Percentiles rank a stretch among this genome's conserved stretches.
These are phyloP conservation scores for Apolygus lucorum DNA, from an alignment of 1,140 invertebrate species.

Conservation along the genomic window DNA sequence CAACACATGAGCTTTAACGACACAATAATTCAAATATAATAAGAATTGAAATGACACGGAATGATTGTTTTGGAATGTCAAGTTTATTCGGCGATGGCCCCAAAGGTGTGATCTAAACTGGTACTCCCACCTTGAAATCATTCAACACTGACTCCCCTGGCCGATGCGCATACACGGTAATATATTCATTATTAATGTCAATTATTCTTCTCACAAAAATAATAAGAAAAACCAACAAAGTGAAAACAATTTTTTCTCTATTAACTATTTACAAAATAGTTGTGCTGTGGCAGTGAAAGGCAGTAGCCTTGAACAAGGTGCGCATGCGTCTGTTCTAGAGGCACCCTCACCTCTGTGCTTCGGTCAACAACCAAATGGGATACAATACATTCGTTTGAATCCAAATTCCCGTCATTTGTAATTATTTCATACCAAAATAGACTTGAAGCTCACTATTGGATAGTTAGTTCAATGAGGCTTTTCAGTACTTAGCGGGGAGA, in stretches of 20 bases:
- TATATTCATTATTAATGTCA: neutral
- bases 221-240: neutral
- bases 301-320: constrained; percentile 26
- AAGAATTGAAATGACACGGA: too few species aligned
- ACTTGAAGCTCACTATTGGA: too few species aligned
- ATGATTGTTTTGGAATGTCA: too few species aligned
- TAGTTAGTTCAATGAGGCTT: too few species aligned
- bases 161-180: neutral
- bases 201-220: neutral
- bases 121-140: neutral
- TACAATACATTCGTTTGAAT: too few species aligned
- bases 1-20: too few species aligned
- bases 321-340: neutral
- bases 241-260: neutral
- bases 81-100: too few species aligned
- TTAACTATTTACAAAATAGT: constrained; percentile 27
- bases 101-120: too few species aligned
- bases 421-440: too few species aligned
- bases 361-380: neutral
- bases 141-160: neutral
- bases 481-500: too few species aligned
- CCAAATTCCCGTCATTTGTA: too few species aligned
- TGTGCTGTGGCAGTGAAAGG: constrained; percentile 34
- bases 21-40: too few species aligned
- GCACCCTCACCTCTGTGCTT: neutral